A percentile compares a stretch with the other conserved stretches of the same genome.
Evolutionary conservation across 2,797 vertebrate species (phyloP).

Genomic region (Cynodonichthys magdalenae): DNA sequence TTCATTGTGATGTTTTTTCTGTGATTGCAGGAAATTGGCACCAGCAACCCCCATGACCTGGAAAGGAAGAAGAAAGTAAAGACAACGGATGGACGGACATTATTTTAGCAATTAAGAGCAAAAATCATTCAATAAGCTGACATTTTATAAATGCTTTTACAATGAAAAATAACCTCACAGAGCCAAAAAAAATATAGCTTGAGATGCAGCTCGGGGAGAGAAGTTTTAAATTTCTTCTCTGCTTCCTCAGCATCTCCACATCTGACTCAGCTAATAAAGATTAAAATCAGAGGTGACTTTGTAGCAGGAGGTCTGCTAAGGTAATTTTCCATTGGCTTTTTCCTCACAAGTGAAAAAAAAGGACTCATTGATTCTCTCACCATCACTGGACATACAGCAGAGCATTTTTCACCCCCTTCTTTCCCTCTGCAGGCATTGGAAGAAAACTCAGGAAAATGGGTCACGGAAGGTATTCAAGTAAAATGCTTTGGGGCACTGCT

Average conservation of each 20-base stretch:
- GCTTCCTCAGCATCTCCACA: constrained; percentile 74
- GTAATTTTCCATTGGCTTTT: constrained; percentile 64
- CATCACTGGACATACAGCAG: constrained; percentile 41
- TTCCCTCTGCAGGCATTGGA: constrained; percentile 46
- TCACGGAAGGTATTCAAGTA: constrained; percentile 65
- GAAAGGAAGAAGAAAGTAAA: too few relatives aligned
- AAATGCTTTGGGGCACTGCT: constrained; percentile 57
- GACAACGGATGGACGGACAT: too few relatives aligned
- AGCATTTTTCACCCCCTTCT: constrained; percentile 30
- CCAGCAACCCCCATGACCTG: too few relatives aligned
- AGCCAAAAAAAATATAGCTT: constrained; percentile 2
- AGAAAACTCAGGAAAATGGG: constrained; percentile 71
- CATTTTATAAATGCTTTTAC: constrained; percentile 32
- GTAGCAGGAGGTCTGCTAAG: constrained; percentile 43
- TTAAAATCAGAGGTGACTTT: constrained; percentile 74
- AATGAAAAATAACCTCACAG: constrained; percentile 18
- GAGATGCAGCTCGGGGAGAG: constrained; percentile 40
- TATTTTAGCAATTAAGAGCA: constrained; percentile 2
- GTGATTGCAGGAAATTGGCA: too few relatives aligned
- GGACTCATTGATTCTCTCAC: constrained; percentile 59
- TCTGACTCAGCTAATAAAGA: constrained; percentile 78
- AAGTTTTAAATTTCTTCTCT: constrained; percentile 58
- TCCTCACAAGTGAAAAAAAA: constrained; percentile 19
- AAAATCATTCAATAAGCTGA: constrained; percentile 5
- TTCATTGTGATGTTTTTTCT: not conserved